Percentiles rank a stretch among this genome's conserved stretches.
Conservation (phyloP, 2,888 invertebrate genomes). For the Lithophane semibrunnea region DNA sequence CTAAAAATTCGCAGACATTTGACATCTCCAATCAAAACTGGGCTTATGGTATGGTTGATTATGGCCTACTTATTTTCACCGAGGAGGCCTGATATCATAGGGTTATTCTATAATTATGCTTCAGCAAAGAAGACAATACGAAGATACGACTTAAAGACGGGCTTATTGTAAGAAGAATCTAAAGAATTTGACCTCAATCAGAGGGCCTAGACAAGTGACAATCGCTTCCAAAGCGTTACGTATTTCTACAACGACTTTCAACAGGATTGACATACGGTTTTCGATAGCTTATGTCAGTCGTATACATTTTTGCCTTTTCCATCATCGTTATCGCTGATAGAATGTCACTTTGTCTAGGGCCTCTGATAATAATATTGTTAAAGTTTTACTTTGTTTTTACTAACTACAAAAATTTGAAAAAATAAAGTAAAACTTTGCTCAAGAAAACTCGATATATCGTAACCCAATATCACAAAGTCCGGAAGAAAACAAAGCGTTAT, state of each 20-base stretch:
- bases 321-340: too few species aligned
- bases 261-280: too few species aligned
- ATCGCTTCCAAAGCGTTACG: too few species aligned
- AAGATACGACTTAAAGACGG: neutral
- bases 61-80: neutral
- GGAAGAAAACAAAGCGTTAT: conserved; percentile 58
- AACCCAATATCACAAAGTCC: conserved; percentile 38
- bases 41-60: neutral
- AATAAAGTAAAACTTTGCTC: conserved; percentile 37
- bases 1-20: neutral
- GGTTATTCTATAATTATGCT: neutral
- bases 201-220: too few species aligned
- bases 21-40: neutral
- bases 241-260: too few species aligned
- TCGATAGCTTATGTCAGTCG: too few species aligned
- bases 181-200: conserved; percentile 11
- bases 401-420: too few species aligned
- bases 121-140: neutral
- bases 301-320: too few species aligned
- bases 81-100: too few species aligned
- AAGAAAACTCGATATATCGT: conserved; percentile 32
- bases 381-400: too few species aligned
- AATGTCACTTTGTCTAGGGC: neutral
- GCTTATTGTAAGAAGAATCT: neutral
- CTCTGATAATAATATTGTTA: too few species aligned